Evolutionary conservation across 2,797 vertebrate genomes (phyloP), one percentile per base, ranked within the genome.

Genomic region (Neosilurus mollespiculum): DNA sequence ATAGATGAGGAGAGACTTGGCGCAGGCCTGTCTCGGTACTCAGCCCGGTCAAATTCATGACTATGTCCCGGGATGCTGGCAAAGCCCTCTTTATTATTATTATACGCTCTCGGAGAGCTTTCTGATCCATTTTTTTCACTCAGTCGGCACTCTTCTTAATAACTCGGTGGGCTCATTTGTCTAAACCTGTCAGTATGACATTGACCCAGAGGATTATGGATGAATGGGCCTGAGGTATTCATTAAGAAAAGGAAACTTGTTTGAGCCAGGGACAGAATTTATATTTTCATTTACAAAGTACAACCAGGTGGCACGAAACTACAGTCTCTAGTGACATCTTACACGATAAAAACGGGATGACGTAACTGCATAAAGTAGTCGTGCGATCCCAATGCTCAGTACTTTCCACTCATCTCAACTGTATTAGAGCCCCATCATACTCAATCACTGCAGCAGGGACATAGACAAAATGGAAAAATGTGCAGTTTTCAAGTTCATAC

Each of bases 1-100:
- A 65, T 37, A 83, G 51, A 85, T 79, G 81, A 87, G 79, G 84
- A 80, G 75, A 82, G 73, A 75, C 78, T 76, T 80, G 82, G 82
- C 77, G 56, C n/a, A 9, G 78, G 67, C 16, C 5, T 0, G 56
- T 58, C 37, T 81, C 76, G 34, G 76, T 20, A 82, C 81, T 82
- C 65, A 26, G 58, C 71, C 67, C 54, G 71, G 56, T 78, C 3
- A 83, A 53, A 64, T 76, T 61, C 18, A 80, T 15, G 37, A 37
- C 76, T 12, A 15, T 18, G 18, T 76, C 78, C 43, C 20, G 58
- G 58, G 56, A 76, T 20, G 43, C 24, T 73, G 81, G 82, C 67
- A 61, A 56, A 66, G 64, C 69, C 43, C 54, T 83, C 53, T 22
- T 26, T 26, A 58, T 30, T 30, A 58, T 30, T 30, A 30, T 75